These are phyloP conservation scores for Carpatolechia fugitivella DNA, from an alignment of 2,888 invertebrate species.

Conservation along the genomic window DNA sequence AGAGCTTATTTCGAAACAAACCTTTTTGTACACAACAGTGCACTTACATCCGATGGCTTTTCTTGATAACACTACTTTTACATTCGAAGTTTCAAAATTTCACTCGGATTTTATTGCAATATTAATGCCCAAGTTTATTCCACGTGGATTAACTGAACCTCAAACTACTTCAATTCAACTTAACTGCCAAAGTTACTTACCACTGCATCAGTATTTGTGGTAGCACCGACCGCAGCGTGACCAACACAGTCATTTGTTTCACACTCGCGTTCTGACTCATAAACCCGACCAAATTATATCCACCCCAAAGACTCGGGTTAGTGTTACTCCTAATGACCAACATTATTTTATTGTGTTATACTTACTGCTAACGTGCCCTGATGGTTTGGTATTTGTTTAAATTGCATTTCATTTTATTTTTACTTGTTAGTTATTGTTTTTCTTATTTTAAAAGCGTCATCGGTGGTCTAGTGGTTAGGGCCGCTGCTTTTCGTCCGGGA, in stretches of 20 bases:
- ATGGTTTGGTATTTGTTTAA: not conserved
- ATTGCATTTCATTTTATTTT: no score
- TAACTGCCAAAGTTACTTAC: not conserved
- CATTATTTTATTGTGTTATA: slow-evolving; percentile 10
- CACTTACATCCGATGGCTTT: no score
- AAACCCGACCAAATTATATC: slow-evolving; percentile 13
- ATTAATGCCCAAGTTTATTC: not conserved
- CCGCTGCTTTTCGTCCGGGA: not conserved
- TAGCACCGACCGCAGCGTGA: not conserved
- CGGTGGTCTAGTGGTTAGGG: not conserved
- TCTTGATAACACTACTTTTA: not conserved
- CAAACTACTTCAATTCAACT: not conserved
- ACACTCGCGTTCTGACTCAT: slow-evolving; percentile 13
- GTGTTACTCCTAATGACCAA: not conserved
- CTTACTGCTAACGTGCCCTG: not conserved
- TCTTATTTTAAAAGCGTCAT: no score
- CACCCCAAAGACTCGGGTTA: not conserved
- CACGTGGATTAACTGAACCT: not conserved
- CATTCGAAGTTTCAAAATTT: not conserved
- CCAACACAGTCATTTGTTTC: slow-evolving; percentile 11
- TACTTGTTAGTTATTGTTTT: no score
- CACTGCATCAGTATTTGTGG: slow-evolving; percentile 2
- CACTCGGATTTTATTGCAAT: not conserved
- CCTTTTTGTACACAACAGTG: no score
- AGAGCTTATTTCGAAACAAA: no score